Evolutionary conservation across 2,797 vertebrate species (phyloP).

Genomic region (Benthosema pterotum): DNA sequence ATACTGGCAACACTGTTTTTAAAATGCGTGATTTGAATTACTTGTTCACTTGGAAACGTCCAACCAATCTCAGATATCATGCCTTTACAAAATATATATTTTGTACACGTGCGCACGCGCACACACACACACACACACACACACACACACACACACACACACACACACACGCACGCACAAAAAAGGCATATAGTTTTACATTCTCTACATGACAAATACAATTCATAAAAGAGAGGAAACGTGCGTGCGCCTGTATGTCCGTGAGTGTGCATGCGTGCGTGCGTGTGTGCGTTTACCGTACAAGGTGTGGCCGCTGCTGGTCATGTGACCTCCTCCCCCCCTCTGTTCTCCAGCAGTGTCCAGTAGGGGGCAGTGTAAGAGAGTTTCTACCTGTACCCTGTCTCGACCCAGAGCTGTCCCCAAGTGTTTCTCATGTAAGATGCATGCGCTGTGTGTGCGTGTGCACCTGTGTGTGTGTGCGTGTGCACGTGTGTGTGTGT

Average conservation of each 20-base stretch:
- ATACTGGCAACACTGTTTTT: no score
- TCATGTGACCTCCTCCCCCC: slow-evolving; percentile 46
- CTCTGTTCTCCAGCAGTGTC: slow-evolving; percentile 86
- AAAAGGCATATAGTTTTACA: no score
- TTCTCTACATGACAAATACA: no score
- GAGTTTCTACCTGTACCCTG: slow-evolving; percentile 92
- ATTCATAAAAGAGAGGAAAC: no score
- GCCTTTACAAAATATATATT: no score
- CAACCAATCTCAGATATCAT: no score
- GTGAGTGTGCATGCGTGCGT: slow-evolving; percentile 1
- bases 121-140: no score
- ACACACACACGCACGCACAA: no score
- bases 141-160: no score
- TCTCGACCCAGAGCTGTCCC: slow-evolving; percentile 85
- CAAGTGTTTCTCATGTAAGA: slow-evolving; percentile 93
- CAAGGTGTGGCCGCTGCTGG: slow-evolving; percentile 17
- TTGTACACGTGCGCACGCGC: no score
- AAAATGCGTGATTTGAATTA: no score
- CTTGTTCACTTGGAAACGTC: no score
- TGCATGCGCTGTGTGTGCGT: slow-evolving; percentile 64
- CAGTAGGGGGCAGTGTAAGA: slow-evolving; percentile 86
- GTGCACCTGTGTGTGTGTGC: slow-evolving; percentile 49
- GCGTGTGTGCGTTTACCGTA: neutral
- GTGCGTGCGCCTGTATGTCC: slow-evolving; percentile 17
- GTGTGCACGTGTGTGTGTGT: slow-evolving; percentile 29